Percentiles rank a stretch among this genome's conserved stretches.
Conservation (phyloP, 2,797 vertebrate genomes). For the Gastrophryne carolinensis region DNA sequence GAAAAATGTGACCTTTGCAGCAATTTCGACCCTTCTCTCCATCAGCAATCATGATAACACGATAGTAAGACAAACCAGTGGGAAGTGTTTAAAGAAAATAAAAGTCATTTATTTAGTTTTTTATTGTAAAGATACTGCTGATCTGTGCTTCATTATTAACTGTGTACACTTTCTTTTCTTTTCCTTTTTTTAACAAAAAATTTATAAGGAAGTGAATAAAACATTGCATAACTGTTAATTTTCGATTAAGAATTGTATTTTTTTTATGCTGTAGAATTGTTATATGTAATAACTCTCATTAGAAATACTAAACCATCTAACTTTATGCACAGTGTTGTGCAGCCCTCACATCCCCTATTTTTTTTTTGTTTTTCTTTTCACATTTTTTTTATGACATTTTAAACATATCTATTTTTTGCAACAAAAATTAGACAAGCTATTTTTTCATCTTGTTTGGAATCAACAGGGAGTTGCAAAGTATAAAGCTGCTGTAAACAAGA, state of each 20-base stretch:
- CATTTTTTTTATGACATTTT: conserved; percentile 63
- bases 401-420: conserved; percentile 71
- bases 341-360: conserved; percentile 66
- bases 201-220: conserved; percentile 80
- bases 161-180: conserved; percentile 86
- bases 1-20: conserved; percentile 74
- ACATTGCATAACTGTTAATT: conserved; percentile 79
- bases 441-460: conserved; percentile 78
- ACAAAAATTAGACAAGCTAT: conserved; percentile 77
- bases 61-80: conserved; percentile 69
- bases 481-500: conserved; percentile 92
- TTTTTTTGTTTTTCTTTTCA: conserved; percentile 60
- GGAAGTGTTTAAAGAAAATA: conserved; percentile 75
- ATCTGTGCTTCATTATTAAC: conserved; percentile 95
- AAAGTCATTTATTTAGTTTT: conserved; percentile 96
- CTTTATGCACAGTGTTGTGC: conserved; percentile 81
- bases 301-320: conserved; percentile 71
- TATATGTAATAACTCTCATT: conserved; percentile 82
- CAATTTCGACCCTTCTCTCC: conserved; percentile 76
- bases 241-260: conserved; percentile 72
- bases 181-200: conserved; percentile 83
- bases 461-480: conserved; percentile 99
- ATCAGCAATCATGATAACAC: conserved; percentile 80
- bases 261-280: conserved; percentile 89
- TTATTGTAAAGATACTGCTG: conserved; percentile 97